Evolutionary conservation across 2,113 vertebrate genomes (phyloP).

Genomic region (Larimichthys polyactis): DNA sequence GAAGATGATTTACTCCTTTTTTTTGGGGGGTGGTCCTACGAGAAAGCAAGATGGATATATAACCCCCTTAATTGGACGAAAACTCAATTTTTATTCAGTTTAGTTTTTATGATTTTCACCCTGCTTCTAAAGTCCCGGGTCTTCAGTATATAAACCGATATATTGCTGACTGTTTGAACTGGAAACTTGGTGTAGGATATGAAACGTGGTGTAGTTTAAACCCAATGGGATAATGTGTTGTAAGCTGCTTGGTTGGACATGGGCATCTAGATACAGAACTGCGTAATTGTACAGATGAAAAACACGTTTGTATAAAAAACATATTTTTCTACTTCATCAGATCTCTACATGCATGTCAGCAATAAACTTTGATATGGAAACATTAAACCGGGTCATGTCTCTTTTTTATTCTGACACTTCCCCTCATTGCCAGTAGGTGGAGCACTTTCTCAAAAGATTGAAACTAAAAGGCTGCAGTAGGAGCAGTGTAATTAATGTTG

Average conservation of each 20-base stretch:
- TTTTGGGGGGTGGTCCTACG: background rate
- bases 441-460: constrained; percentile 41
- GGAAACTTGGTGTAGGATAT: constrained; percentile 75
- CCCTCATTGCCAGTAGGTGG: constrained; percentile 68
- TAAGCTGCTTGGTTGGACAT: constrained; percentile 81
- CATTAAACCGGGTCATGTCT: constrained; percentile 1
- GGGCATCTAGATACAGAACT: constrained; percentile 82
- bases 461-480: background rate
- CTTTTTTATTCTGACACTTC: background rate
- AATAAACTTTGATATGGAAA: constrained; percentile 95
- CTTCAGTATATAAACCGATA: constrained; percentile 54
- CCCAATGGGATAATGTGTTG: constrained; percentile 78
- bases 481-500: background rate
- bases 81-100: constrained; percentile 37
- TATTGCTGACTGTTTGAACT: constrained; percentile 77
- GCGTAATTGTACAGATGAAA: constrained; percentile 90
- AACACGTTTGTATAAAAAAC: constrained; percentile 96
- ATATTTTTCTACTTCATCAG: constrained; percentile 98
- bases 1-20: constrained; percentile 19
- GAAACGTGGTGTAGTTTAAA: constrained; percentile 74
- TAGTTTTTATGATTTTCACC: constrained; percentile 38
- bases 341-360: constrained; percentile 98
- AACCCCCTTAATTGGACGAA: constrained; percentile 35
- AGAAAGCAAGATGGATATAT: constrained; percentile 10
- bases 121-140: constrained; percentile 48